Evolutionary conservation across 2,888 invertebrate species (phyloP), one percentile per base, ranked within the genome.

Genomic region (Priocnemis perturbator): DNA sequence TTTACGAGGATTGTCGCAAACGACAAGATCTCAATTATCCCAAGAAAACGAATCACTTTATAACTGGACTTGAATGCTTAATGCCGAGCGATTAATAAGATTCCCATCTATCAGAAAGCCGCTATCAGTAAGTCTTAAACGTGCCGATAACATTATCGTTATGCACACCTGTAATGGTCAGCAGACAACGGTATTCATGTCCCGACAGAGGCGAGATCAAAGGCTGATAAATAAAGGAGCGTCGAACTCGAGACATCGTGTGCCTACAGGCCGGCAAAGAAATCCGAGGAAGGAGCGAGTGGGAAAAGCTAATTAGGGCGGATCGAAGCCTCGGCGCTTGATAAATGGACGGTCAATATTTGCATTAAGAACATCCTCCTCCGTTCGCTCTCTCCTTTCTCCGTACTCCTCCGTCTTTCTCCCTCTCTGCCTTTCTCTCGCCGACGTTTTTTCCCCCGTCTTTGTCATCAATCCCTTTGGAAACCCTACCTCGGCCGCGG

Each of bases 341-440:
- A 85, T 86, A 83, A 87, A 87, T 83, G 85, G 72, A 85, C 79
- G 78, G 86, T 85, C 85, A 87, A 87, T 87, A 87, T 87, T 87
- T 86, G 83, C 79, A 75, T 79, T 76, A 63, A 78, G 80, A 79
- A 65, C 69, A 30, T 56, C 64, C 30, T 45, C 21, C 7, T 5
- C 21, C 50, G 11, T 30, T 19, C 14, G 3, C 2, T 4, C 20
- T 48, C 67, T 50, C 58, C 37, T 37, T 37, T 37, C 57, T 52
- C 61, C 62, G 61, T 52, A 37, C 67, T 64, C 64, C 59, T 57
- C 37, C 60, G 19, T 37, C 58, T 68, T 69, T 76, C 76, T 73
- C 67, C 60, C 55, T 71, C 66, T n/a, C 59, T 58, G 7, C 48
- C 64, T 71, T 66, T 75, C 73, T 63, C 37, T 73, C 60, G 26